Conservation (phyloP, 2,113 vertebrate genomes). For the Vireo altiloquus region DNA sequence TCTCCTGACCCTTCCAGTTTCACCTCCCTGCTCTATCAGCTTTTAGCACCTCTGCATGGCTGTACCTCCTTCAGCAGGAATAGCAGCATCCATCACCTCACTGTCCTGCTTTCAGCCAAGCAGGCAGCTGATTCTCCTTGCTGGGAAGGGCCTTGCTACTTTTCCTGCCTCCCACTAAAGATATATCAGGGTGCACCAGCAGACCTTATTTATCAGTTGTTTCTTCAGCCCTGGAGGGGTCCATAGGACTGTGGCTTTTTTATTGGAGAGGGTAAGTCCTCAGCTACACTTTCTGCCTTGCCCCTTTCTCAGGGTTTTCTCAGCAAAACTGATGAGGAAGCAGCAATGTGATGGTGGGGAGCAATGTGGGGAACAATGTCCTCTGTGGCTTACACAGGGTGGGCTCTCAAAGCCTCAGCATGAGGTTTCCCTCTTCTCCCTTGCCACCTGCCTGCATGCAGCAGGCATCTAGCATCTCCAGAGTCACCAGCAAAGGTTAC, state of each 20-base stretch:
- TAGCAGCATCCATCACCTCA: neutral
- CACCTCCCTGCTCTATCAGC: neutral
- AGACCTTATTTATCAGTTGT: neutral
- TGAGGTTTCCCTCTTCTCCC: rapidly evolving
- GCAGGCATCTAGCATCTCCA: neutral
- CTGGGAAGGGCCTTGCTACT: neutral
- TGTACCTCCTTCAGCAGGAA: neutral
- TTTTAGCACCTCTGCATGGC: neutral
- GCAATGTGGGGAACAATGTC: neutral
- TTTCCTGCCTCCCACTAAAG: neutral
- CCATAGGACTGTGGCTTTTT: neutral
- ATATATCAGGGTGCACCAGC: neutral
- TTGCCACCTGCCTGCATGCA: rapidly evolving
- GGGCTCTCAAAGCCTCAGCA: neutral
- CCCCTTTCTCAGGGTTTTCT: neutral
- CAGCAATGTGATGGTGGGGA: rapidly evolving
- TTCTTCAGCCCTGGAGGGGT: neutral
- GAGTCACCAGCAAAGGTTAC: neutral
- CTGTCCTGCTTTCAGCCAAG: neutral
- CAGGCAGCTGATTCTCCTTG: neutral
- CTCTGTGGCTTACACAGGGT: neutral
- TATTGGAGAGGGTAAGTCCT: neutral
- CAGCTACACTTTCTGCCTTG: neutral
- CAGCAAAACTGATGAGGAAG: neutral
- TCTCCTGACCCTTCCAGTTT: neutral